Base-by-base conservation (phyloP, 2,113 vertebrate species). In the Poeciliopsis retropinna region DNA sequence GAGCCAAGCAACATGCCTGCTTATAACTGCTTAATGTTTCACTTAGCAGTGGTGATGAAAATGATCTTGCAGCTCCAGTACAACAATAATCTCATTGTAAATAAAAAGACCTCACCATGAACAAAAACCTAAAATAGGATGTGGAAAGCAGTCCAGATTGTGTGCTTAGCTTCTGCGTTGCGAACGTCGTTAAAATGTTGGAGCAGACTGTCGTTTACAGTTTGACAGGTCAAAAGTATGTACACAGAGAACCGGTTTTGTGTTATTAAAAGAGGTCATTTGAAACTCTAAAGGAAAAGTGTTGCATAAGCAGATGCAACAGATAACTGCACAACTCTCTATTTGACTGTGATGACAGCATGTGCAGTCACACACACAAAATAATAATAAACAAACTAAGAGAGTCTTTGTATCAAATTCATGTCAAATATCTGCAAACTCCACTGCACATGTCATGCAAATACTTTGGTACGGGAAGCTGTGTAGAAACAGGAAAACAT, bases 291-390 rank as follows among this genome's bases (percentile, higher is more conserved):
- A 70, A 19, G 76, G 80, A 79, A 71, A 70, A 70, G 63, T 41
- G 77, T 70, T 78, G 69, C 75, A 86, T 80, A 81, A 87, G 44
- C 34, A 67, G 78, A 79, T 77, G 44, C 64, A 67, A 28, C 28
- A 78, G 31, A 80, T 74, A 67, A 6, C 39, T 27, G 10, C 25
- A n/a, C 10, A n/a, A 70, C 61, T 81, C 80, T 85, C 70, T 71
- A 79, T 67, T 84, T 27, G 22, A 32, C 47, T 27, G 61, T 78
- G 82, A 76, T 78, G 82, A 76, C 76, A 83, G 72, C 64, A 51
- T 60, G 41, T 75, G 28, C 27, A 80, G 57, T 44, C 68, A 5
- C 41, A 57, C 41, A 57, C 34, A 74, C 25, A 27, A 62, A 11
- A 28, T 22, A 5, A 37, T 7, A 28, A 31, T 31, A 30, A 5